A percentile compares a stretch with the other conserved stretches of the same genome.
These are phyloP conservation scores for Bradypodion ventrale DNA, from an alignment of 2,797 vertebrate genomes.

Conservation along the genomic window DNA sequence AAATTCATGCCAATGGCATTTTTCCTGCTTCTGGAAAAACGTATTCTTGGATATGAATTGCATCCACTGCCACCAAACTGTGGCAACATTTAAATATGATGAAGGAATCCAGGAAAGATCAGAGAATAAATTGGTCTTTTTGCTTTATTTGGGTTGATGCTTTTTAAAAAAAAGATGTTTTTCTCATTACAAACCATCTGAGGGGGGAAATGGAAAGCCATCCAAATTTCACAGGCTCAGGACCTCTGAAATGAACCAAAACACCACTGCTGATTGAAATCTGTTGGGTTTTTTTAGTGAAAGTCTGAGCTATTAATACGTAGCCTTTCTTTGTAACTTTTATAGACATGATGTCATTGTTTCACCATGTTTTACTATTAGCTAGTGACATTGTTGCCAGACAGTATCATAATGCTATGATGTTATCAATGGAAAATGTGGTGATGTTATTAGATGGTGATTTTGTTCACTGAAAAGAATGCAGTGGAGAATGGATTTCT, in stretches of 20 bases:
- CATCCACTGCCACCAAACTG: no score
- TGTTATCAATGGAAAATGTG: slow-evolving; percentile 36
- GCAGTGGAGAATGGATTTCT: neutral
- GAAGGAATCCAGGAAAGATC: slow-evolving; percentile 54
- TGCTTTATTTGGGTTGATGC: slow-evolving; percentile 18
- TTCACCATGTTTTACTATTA: slow-evolving; percentile 64
- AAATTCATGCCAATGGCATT: no score
- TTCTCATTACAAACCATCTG: slow-evolving; percentile 46
- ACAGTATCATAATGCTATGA: slow-evolving; percentile 35
- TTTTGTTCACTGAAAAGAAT: slow-evolving; percentile 29
- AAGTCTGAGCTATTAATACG: slow-evolving; percentile 42
- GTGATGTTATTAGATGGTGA: neutral
- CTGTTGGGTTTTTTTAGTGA: slow-evolving; percentile 47
- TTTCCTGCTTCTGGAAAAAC: no score
- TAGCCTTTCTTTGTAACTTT: slow-evolving; percentile 64
- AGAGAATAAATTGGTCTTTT: slow-evolving; percentile 48
- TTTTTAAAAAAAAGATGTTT: slow-evolving; percentile 57
- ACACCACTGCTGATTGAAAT: slow-evolving; percentile 28
- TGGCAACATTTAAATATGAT: slow-evolving; percentile 43
- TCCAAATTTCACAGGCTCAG: slow-evolving; percentile 44
- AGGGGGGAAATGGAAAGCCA: slow-evolving; percentile 21
- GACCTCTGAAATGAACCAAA: slow-evolving; percentile 42
- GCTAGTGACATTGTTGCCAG: slow-evolving; percentile 50
- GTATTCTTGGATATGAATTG: no score
- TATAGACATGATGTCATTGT: slow-evolving; percentile 63